Evolutionary conservation across 2,113 vertebrate genomes (phyloP).

Genomic region (Thamnaconus septentrionalis): DNA sequence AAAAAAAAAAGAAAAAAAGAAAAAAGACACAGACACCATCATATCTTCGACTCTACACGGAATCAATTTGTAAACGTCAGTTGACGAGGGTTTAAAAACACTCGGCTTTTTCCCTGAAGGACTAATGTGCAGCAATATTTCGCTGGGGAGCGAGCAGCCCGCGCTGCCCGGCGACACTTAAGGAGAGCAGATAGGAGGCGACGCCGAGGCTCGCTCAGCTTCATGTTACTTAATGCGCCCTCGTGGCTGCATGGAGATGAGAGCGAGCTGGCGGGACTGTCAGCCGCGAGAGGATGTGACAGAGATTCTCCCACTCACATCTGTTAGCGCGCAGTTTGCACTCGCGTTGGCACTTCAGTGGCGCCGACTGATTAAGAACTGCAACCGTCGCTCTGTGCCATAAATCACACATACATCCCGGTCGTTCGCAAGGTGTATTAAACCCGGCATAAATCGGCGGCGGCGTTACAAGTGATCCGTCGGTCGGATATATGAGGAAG

Average conservation of each 20-base stretch:
- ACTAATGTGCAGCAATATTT: no score
- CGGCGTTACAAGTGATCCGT: no score
- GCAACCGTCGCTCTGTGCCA: neutral
- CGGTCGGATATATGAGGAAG: no score
- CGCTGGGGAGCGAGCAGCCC: no score
- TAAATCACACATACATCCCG: neutral
- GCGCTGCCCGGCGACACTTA: constrained; percentile 23
- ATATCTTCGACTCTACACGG: no score
- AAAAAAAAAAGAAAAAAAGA: no score
- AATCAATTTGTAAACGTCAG: no score
- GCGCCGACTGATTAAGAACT: constrained; percentile 24
- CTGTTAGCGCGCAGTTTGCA: constrained; percentile 17
- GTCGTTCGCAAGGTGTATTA: no score
- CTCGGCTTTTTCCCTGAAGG: no score
- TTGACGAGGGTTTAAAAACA: no score
- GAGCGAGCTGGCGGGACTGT: constrained; percentile 29
- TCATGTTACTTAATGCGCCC: constrained; percentile 24
- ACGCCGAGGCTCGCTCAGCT: constrained; percentile 12
- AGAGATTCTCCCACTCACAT: constrained; percentile 39
- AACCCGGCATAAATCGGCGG: no score
- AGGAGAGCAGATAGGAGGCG: constrained; percentile 11
- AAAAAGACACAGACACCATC: no score
- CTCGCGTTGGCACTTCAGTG: constrained; percentile 4
- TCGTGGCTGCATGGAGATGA: constrained; percentile 40
- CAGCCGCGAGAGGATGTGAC: constrained; percentile 45